Conservation (phyloP, 2,797 vertebrate genomes). For the Clangula hyemalis region DNA sequence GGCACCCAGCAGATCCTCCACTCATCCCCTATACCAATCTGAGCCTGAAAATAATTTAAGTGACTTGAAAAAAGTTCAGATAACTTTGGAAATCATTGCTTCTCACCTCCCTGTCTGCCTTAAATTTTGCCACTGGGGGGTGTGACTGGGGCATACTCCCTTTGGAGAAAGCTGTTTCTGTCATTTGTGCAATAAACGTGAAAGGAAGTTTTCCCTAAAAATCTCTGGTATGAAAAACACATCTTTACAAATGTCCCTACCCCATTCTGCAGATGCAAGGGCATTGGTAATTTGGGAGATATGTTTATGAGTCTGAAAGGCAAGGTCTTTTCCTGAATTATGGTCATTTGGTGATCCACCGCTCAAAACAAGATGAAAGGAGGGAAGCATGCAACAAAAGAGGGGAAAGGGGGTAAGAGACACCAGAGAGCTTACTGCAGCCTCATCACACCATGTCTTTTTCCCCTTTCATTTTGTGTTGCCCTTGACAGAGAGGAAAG, state of each 20-base stretch:
- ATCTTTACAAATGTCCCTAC: not conserved
- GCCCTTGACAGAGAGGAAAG: not conserved
- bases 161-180: slow-evolving; percentile 6
- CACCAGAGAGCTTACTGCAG: not conserved
- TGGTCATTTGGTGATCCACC: not conserved
- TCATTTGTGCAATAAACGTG: not conserved
- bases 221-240: not conserved
- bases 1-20: not conserved
- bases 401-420: not conserved
- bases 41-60: not conserved
- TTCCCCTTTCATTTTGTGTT: not conserved
- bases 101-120: not conserved
- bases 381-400: not conserved
- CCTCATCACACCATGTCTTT: not conserved
- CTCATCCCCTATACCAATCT: not conserved
- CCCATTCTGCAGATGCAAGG: not conserved
- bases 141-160: not conserved
- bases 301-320: not conserved
- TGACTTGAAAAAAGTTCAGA: not conserved
- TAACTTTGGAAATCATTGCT: not conserved
- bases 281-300: not conserved
- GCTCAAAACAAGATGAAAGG: not conserved
- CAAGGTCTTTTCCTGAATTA: not conserved
- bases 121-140: not conserved
- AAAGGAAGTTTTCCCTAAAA: not conserved